These are phyloP conservation scores for Nematopogon swammerdamellus DNA, from an alignment of 2,888 invertebrate genomes.

Conservation along the genomic window DNA sequence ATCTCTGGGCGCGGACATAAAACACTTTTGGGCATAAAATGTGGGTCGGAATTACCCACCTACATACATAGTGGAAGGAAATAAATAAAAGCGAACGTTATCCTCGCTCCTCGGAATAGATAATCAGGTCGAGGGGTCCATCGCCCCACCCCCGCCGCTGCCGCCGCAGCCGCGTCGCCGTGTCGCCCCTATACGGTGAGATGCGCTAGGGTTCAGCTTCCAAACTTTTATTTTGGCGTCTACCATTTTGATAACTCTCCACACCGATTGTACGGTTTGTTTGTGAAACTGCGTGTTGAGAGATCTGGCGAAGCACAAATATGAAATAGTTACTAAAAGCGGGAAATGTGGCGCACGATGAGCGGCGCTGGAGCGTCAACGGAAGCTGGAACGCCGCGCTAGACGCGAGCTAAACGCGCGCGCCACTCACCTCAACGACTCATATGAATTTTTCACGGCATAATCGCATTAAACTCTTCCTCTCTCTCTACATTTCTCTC, in stretches of 20 bases:
- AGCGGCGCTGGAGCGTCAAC: too few relatives aligned
- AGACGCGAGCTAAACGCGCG: neutral
- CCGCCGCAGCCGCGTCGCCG: too few relatives aligned
- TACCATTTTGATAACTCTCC: too few relatives aligned
- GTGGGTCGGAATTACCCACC: neutral
- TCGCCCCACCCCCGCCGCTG: too few relatives aligned
- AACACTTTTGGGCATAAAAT: slow-evolving; percentile 17
- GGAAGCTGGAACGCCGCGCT: neutral
- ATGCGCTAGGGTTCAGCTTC: neutral
- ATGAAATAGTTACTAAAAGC: neutral
- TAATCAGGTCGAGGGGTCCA: neutral
- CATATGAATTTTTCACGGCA: neutral
- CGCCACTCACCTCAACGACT: neutral
- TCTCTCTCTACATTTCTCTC: too few relatives aligned
- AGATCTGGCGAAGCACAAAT: neutral
- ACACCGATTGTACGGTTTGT: too few relatives aligned
- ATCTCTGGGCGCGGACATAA: slow-evolving; percentile 27
- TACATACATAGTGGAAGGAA: neutral
- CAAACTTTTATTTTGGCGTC: neutral
- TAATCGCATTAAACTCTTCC: neutral
- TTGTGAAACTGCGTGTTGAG: too few relatives aligned
- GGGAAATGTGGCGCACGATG: too few relatives aligned
- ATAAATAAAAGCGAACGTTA: neutral
- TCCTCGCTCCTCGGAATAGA: neutral
- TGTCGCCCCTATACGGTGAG: neutral